Conservation (phyloP, 2,113 vertebrate genomes). For the Polypterus senegalus region DNA sequence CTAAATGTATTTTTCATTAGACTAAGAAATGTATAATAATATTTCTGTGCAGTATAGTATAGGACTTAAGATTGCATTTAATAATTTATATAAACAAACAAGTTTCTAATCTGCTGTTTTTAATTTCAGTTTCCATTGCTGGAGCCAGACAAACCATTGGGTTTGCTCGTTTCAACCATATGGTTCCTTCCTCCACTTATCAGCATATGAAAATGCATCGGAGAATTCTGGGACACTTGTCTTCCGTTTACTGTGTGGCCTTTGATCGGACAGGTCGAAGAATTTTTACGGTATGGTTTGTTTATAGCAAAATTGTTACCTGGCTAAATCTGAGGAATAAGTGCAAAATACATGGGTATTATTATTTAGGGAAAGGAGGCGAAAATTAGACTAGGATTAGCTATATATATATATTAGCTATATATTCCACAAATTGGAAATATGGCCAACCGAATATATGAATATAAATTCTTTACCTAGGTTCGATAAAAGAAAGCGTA, state of each 20-base stretch:
- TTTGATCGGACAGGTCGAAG: conserved; percentile 87
- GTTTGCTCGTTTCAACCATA: conserved; percentile 69
- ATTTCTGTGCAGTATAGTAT: too few relatives aligned
- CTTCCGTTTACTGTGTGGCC: conserved; percentile 92
- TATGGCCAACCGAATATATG: too few relatives aligned
- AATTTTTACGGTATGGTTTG: conserved; percentile 78
- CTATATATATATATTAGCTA: too few relatives aligned
- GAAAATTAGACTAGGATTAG: too few relatives aligned
- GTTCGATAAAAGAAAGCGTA: too few relatives aligned
- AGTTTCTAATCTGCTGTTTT: conserved; percentile 14
- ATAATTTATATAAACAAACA: not conserved
- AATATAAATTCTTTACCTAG: too few relatives aligned
- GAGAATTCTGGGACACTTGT: conserved; percentile 89
- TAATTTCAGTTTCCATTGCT: conserved; percentile 61
- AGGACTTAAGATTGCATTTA: not conserved
- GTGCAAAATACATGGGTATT: not conserved
- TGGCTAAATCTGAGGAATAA: not conserved
- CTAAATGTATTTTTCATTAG: too few relatives aligned
- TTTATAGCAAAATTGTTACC: not conserved
- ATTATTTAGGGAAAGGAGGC: too few relatives aligned
- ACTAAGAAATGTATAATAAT: too few relatives aligned
- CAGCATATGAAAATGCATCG: conserved; percentile 97
- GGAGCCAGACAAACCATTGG: conserved; percentile 77
- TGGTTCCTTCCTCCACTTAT: conserved; percentile 74
- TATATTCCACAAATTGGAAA: too few relatives aligned